phyloP scores from a whole-genome alignment of 2,113 vertebrate species.

The Chitala chitala region DNA sequence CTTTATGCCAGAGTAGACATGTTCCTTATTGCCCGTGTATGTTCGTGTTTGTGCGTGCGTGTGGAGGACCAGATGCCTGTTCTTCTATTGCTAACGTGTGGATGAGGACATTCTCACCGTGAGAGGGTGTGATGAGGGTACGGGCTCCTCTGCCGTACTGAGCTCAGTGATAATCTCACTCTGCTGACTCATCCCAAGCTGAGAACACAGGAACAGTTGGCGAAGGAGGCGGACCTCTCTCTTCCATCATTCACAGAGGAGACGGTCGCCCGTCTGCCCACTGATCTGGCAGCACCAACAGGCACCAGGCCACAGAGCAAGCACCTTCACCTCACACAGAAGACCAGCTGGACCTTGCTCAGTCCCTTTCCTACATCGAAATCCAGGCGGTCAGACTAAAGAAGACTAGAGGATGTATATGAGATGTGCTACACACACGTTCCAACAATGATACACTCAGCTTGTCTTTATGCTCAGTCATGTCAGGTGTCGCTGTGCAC shows the following conservation, averaged over 20 bases:
- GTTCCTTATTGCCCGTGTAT: conserved; percentile 3
- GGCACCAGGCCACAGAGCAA: neutral
- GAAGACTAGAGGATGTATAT: no score
- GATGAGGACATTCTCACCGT: neutral
- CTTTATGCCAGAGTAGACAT: neutral
- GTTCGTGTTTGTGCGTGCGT: neutral
- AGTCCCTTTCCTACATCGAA: no score
- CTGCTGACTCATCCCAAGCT: conserved; percentile 16
- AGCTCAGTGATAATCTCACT: conserved; percentile 7
- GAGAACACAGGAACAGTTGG: neutral
- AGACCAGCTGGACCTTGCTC: neutral
- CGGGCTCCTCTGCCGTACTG: neutral
- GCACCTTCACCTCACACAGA: neutral
- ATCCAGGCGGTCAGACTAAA: no score
- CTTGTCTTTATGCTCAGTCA: no score
- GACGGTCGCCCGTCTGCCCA: no score
- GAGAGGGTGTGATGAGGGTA: neutral
- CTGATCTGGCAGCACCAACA: neutral
- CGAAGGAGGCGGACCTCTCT: neutral
- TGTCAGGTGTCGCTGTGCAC: no score
- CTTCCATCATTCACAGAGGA: neutral
- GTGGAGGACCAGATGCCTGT: neutral
- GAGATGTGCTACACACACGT: no score
- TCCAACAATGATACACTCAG: no score
- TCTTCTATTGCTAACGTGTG: neutral